Percentiles rank a stretch among this genome's conserved stretches.
Evolutionary conservation across 2,888 invertebrate genomes (phyloP).

Genomic region (Trachelus iudaicus): DNA sequence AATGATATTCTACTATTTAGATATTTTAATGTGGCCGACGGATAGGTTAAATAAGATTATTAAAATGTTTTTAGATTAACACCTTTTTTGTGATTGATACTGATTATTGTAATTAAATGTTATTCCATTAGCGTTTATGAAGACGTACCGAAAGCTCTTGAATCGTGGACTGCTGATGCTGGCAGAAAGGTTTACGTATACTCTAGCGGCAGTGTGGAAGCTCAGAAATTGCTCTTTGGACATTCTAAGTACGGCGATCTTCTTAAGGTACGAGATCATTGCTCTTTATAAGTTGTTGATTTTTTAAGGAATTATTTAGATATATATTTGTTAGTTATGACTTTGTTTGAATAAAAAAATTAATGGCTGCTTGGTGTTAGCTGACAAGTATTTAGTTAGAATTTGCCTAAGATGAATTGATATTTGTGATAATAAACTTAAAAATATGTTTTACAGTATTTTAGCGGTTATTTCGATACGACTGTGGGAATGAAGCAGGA

Average conservation of each 20-base stretch:
- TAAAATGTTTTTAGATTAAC: neutral
- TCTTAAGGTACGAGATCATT: constrained; percentile 66
- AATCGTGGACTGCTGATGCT: constrained; percentile 74
- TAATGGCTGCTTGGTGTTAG: neutral
- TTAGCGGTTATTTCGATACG: constrained; percentile 90
- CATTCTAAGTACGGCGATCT: constrained; percentile 83
- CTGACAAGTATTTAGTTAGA: neutral
- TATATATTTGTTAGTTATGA: too few species aligned
- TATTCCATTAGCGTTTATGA: constrained; percentile 80
- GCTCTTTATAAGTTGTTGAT: neutral
- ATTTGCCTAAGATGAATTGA: neutral
- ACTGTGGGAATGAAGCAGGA: constrained; percentile 85
- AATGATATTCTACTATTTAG: neutral
- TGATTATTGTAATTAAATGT: neutral
- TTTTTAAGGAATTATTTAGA: neutral
- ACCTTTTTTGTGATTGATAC: neutral
- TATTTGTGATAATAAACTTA: neutral
- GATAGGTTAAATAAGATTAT: neutral
- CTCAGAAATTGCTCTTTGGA: constrained; percentile 88
- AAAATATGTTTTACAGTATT: constrained; percentile 61
- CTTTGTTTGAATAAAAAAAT: neutral
- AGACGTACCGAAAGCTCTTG: constrained; percentile 82
- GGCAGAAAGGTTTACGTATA: constrained; percentile 84
- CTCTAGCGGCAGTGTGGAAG: constrained; percentile 91
- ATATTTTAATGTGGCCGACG: neutral